Base-by-base conservation (phyloP, 2,888 invertebrate genomes). In the Acrobasis suavella region DNA sequence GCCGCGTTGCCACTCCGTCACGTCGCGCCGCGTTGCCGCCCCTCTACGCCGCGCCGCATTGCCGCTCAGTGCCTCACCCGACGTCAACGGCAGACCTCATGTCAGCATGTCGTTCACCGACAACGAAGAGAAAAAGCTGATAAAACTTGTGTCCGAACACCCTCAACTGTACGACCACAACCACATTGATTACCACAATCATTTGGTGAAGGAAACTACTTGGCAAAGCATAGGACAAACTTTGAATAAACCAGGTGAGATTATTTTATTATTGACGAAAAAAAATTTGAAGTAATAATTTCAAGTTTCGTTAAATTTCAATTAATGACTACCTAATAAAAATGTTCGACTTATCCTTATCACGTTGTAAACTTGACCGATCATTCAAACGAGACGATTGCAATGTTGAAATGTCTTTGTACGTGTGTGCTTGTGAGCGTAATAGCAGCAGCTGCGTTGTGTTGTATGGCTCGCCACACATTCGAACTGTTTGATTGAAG, bases 1-100 rank as follows among this genome's bases (percentile, higher is more conserved):
- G 16, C 50, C 16, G 16, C 50, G 17, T 17, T 8, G 3, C 16
- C 50, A 9, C 50, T 1, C 50, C 17, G n/a, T 10, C 52, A 37
- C 52, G 52, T 37, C 55, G 6, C 54, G 37, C 37, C 54, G 37
- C 37, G 16, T 46, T 46, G 46, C 16, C 55, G 55, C 52, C 37
- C n/a, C 37, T 32, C 52, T 6, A 14, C 38, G 39, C 38, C 15
- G 38, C 16, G 39, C 16, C 55, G 54, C 54, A n/a, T 39, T 39
- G 55, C 55, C 39, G 16, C 55, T 55, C 55, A 55, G 55, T 55
- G 39, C 55, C 55, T 15, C 15, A 22, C 32, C 2, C n/a, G n/a
- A 12, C 16, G 10, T 39, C 55, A 15, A 39, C 55, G 38, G 38
- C 42, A 42, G 42, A 42, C 56, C 17, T 42, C 39, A 56, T n/a